Conservation (phyloP, 2,888 invertebrate species). For the Mycalesis mineus region DNA sequence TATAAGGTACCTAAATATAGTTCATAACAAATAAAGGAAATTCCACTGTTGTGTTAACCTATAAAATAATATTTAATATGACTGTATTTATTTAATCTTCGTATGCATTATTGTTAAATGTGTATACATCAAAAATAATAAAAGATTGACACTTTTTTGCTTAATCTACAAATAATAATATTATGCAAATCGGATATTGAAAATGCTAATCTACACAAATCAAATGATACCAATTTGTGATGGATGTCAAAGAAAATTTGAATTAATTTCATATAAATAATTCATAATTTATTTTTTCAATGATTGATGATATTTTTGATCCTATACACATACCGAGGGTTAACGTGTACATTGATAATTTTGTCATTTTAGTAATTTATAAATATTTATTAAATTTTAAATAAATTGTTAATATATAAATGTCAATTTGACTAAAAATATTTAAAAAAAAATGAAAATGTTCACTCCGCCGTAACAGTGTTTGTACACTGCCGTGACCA, state of each 20-base stretch:
- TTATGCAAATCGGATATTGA: not conserved
- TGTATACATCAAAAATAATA: not conserved
- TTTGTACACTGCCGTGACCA: constrained; percentile 58
- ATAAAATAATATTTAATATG: too few species aligned
- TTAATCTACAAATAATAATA: not conserved
- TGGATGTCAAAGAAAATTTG: not conserved
- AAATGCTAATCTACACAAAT: not conserved
- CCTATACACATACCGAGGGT: not conserved
- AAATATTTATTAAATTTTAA: too few species aligned
- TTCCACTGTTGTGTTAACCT: too few species aligned
- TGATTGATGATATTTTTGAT: not conserved
- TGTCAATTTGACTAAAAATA: not conserved
- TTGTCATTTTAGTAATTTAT: too few species aligned
- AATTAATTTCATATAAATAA: not conserved
- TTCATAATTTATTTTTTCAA: not conserved
- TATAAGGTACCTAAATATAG: too few species aligned
- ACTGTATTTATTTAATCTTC: too few species aligned
- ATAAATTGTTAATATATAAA: too few species aligned
- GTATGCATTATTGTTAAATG: too few species aligned
- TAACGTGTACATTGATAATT: too few species aligned
- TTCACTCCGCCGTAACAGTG: constrained; percentile 18
- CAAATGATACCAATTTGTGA: constrained; percentile 1
- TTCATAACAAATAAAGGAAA: too few species aligned
- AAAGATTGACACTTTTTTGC: not conserved
- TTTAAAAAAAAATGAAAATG: not conserved